phyloP scores from a whole-genome alignment of 1,140 invertebrate genomes.

The Drosophila bocki region DNA sequence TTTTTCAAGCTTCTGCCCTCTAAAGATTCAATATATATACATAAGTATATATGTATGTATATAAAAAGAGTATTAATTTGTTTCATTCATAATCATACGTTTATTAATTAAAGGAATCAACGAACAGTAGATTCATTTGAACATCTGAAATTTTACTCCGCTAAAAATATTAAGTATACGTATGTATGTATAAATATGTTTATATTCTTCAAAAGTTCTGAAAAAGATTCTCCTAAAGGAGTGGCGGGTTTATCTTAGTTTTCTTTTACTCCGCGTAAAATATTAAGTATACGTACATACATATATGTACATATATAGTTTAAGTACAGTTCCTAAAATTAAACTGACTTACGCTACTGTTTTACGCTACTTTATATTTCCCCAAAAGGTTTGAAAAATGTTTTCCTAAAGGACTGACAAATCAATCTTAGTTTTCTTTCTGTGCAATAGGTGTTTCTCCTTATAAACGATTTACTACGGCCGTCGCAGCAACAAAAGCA shows the following conservation, averaged over 20 bases:
- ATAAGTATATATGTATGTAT: too few species aligned
- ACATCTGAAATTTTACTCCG: neutral
- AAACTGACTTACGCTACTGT: neutral
- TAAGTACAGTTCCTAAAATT: neutral
- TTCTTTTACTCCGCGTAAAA: too few species aligned
- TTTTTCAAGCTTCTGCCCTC: constrained; percentile 21
- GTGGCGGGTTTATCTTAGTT: too few species aligned
- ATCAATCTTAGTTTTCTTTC: neutral
- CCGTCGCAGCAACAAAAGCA: constrained; percentile 21
- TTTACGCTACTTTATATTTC: neutral
- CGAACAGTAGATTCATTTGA: neutral
- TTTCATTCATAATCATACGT: neutral
- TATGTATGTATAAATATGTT: too few species aligned
- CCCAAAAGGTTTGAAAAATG: neutral
- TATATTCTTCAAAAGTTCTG: neutral
- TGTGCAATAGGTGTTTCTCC: constrained; percentile 36
- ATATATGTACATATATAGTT: neutral
- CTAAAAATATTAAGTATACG: neutral
- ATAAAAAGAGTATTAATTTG: too few species aligned
- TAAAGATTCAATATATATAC: neutral
- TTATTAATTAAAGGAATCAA: neutral
- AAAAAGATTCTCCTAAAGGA: neutral
- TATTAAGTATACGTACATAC: too few species aligned
- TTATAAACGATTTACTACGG: constrained; percentile 54
- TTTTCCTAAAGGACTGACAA: neutral